Evolutionary conservation across 2,113 vertebrate genomes (phyloP).

Genomic region (Megaptera novaeangliae): DNA sequence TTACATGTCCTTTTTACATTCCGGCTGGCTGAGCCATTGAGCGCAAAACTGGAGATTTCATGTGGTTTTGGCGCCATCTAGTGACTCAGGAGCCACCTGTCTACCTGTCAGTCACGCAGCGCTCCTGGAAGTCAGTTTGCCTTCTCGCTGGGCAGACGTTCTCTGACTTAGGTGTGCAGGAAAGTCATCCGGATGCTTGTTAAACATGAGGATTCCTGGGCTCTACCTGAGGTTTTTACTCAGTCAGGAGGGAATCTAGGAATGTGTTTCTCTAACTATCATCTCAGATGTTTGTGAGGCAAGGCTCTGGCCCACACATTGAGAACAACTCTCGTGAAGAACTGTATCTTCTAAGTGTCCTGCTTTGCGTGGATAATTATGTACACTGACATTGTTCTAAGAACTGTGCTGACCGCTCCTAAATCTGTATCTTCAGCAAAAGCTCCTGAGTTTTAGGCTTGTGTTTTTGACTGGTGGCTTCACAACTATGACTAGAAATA

Average conservation of each 20-base stretch:
- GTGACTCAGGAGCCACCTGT: neutral
- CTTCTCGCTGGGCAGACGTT: rapidly evolving
- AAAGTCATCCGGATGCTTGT: neutral
- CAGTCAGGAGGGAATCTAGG: neutral
- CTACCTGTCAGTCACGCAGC: rapidly evolving
- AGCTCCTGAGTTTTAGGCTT: neutral
- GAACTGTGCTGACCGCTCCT: neutral
- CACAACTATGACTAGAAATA: neutral
- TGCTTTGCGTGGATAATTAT: neutral
- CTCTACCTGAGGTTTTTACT: neutral
- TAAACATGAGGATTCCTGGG: neutral
- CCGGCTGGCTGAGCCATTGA: rapidly evolving
- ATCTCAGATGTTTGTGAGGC: neutral
- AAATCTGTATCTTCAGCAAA: neutral
- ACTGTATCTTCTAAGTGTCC: neutral
- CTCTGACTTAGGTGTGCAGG: neutral
- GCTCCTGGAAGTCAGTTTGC: neutral
- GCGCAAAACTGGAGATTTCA: neutral
- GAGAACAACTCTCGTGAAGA: neutral
- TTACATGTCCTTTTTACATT: rapidly evolving
- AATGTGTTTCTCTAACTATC: neutral
- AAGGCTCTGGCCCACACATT: neutral
- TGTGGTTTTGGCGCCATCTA: conserved; percentile 50
- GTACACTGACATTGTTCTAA: neutral
- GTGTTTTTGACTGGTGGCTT: neutral